These are phyloP conservation scores for Phrynosoma blainvillii DNA, from an alignment of 2,113 vertebrate species.

Conservation along the genomic window DNA sequence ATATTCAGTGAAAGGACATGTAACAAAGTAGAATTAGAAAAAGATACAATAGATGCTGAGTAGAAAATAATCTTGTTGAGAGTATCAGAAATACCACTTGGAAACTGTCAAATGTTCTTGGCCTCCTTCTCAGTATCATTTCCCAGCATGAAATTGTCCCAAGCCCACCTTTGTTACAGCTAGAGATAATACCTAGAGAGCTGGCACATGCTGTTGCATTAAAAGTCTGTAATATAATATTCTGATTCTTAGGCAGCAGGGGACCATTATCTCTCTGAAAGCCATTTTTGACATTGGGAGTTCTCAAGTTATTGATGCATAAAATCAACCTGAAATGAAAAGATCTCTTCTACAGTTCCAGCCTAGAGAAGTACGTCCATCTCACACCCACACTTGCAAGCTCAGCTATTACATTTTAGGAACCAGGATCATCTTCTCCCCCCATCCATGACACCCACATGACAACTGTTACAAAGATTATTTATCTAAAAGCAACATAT, in stretches of 20 bases:
- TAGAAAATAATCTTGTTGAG: neutral
- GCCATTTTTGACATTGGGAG: neutral
- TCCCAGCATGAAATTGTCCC: neutral
- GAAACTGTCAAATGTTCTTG: neutral
- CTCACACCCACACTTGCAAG: neutral
- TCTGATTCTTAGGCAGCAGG: slow-evolving; percentile 6
- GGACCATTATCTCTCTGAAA: slow-evolving; percentile 11
- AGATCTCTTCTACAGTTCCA: neutral
- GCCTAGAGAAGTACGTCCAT: neutral
- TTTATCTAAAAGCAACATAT: neutral
- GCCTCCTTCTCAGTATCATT: neutral
- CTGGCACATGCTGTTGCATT: slow-evolving; percentile 9
- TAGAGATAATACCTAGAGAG: neutral
- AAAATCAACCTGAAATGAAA: slow-evolving; percentile 2
- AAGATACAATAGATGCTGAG: neutral
- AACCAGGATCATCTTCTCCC: neutral
- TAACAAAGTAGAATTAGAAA: neutral
- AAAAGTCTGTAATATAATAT: slow-evolving; percentile 12
- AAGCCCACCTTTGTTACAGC: neutral
- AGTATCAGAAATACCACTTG: neutral
- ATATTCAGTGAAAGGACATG: neutral
- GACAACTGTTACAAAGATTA: neutral
- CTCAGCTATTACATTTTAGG: neutral
- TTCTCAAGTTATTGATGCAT: neutral
- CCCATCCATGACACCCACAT: neutral